These are phyloP conservation scores for Rhodeus uyekii DNA, from an alignment of 2,797 vertebrate species.

Conservation along the genomic window DNA sequence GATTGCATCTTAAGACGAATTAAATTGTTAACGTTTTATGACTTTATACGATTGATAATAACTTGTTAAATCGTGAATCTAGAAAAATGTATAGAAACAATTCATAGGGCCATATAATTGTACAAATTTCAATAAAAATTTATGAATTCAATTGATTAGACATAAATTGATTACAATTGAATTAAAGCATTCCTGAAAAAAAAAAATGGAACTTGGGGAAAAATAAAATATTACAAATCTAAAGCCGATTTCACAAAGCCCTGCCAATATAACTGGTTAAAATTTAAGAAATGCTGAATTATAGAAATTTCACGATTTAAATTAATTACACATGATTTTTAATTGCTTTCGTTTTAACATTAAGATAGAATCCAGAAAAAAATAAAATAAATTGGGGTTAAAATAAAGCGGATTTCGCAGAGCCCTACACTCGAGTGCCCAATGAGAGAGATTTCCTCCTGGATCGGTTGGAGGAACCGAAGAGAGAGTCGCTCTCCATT, in stretches of 20 bases:
- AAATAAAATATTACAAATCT: no score
- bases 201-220: background rate
- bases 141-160: background rate
- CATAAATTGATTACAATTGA: background rate
- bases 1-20: background rate
- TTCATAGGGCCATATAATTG: no score
- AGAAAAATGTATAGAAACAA: background rate
- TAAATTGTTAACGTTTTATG: background rate
- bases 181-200: rapidly evolving
- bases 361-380: background rate
- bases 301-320: background rate
- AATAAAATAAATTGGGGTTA: background rate
- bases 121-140: background rate
- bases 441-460: slow-evolving; percentile 9
- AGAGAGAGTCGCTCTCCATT: slow-evolving; percentile 13
- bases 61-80: background rate
- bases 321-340: background rate
- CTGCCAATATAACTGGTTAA: background rate
- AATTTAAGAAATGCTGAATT: background rate
- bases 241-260: background rate
- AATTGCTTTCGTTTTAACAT: background rate
- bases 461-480: slow-evolving; percentile 11
- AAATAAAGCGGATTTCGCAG: background rate
- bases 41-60: background rate
- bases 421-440: background rate